These are phyloP conservation scores for Rhea pennata DNA, from an alignment of 2,113 vertebrate genomes.

Conservation along the genomic window DNA sequence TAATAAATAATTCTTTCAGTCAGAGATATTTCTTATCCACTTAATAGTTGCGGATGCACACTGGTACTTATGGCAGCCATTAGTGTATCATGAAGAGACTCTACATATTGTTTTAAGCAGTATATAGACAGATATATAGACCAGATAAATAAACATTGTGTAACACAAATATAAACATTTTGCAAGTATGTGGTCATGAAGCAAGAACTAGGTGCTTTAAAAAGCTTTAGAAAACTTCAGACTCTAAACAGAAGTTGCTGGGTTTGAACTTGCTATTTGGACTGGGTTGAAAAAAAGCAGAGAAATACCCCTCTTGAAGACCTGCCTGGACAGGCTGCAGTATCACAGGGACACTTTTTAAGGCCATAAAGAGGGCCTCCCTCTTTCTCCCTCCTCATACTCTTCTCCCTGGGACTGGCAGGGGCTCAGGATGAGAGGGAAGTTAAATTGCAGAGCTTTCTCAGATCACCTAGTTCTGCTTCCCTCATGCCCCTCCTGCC, in stretches of 20 bases:
- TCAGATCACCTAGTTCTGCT: background rate
- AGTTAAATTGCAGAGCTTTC: background rate
- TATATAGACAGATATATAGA: background rate
- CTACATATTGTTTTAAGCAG: background rate
- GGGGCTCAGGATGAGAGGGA: background rate
- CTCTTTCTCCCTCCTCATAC: fast-evolving
- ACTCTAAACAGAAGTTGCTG: background rate
- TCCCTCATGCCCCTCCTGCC: no score
- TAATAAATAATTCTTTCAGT: background rate
- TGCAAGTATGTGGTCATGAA: background rate
- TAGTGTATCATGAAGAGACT: fast-evolving
- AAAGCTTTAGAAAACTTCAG: background rate
- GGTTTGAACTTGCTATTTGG: background rate
- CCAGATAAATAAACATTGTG: background rate
- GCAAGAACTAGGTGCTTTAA: background rate
- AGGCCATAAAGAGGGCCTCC: background rate
- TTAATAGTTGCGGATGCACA: background rate
- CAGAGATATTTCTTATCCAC: background rate
- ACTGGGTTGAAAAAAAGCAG: background rate
- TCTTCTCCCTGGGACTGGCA: background rate
- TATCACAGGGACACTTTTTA: background rate
- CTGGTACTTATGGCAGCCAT: background rate
- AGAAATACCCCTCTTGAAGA: background rate
- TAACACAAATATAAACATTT: background rate
- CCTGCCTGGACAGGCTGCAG: background rate